Evolutionary conservation across 1,140 invertebrate species (phyloP), one percentile per base, ranked within the genome.

Genomic region (Penaeus japonicus): DNA sequence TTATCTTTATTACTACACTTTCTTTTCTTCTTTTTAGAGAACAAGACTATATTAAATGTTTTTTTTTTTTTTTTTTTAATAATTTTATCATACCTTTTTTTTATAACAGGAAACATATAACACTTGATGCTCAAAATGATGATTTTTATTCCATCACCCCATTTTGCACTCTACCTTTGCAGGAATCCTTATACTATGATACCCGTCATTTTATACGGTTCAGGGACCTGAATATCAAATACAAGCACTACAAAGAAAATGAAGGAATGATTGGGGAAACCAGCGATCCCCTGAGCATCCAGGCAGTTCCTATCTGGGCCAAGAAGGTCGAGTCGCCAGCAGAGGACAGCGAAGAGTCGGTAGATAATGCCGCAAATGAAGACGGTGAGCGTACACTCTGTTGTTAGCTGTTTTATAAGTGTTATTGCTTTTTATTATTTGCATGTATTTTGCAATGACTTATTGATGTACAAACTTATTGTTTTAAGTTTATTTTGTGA

Each of bases 281-380:
- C 20, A 90, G 89, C 75, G 89, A 91, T 55, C 87, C 91, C 22
- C 78, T 91, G n/a, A 85, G 53, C 54, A 91, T 90, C 47, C 70
- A 80, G 54, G 53, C 32, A 77, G 89, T 90, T 81, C 86, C 90
- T 62, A 65, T 91, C 20, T 89, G 70, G 81, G 79, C 85, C 22
- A 84, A 62, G 27, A 27, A 32, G 4, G 79, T 35, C 32, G 84
- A 79, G n/a, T 57, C 65, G 18, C 4, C 0, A 24, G 27, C 15
- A 80, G 65, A 35, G 22, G 30, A 78, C 24, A 15, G 27, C 27
- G 30, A 77, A 24, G 84, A 30, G 20, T 62, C 80, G 27, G 1
- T 35, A 65, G 62, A 65, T 54, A 22, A 77, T n/a, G n/a, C 20
- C 54, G 30, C 79, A 55, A 55, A 80, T 53, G 30, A 53, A 22